A percentile compares a stretch with the other conserved stretches of the same genome.
phyloP scores from a whole-genome alignment of 2,888 invertebrate species.

The Ectemnius continuus region DNA sequence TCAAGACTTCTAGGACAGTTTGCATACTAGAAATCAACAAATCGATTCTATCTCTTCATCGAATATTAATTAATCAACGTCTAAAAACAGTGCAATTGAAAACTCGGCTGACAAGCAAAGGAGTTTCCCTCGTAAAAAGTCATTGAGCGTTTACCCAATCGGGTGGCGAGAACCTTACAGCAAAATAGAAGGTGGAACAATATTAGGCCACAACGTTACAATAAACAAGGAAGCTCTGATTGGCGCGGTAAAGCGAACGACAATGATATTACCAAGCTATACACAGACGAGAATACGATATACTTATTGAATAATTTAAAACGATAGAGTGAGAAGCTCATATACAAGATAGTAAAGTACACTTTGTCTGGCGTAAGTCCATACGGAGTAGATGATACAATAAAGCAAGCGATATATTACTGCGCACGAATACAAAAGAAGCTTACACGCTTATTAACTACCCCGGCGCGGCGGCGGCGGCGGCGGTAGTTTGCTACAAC shows the following conservation, averaged over 20 bases:
- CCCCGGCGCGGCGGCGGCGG: too few relatives aligned
- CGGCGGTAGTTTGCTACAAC: neutral
- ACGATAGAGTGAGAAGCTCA: conserved; percentile 31
- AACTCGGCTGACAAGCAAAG: too few relatives aligned
- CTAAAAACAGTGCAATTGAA: too few relatives aligned
- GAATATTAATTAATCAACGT: too few relatives aligned
- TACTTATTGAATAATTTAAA: conserved; percentile 25
- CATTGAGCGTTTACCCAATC: too few relatives aligned
- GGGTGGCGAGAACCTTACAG: too few relatives aligned
- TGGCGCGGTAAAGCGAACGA: conserved; percentile 41
- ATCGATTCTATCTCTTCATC: too few relatives aligned
- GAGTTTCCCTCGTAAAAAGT: too few relatives aligned
- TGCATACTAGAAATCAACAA: too few relatives aligned
- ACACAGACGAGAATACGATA: conserved; percentile 31
- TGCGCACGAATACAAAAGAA: conserved; percentile 45
- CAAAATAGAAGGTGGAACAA: conserved; percentile 12
- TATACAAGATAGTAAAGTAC: conserved; percentile 12
- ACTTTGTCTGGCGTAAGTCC: neutral
- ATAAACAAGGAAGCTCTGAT: conserved; percentile 41
- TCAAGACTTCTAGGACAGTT: too few relatives aligned
- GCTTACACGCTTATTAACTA: conserved; percentile 22
- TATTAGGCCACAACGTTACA: conserved; percentile 40
- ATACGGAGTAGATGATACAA: neutral
- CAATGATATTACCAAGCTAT: conserved; percentile 39
- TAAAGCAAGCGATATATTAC: conserved; percentile 52